Percentiles rank a stretch among this genome's conserved stretches.
Evolutionary conservation across 1,140 invertebrate genomes (phyloP).

Genomic region (Parasteatoda tepidariorum): DNA sequence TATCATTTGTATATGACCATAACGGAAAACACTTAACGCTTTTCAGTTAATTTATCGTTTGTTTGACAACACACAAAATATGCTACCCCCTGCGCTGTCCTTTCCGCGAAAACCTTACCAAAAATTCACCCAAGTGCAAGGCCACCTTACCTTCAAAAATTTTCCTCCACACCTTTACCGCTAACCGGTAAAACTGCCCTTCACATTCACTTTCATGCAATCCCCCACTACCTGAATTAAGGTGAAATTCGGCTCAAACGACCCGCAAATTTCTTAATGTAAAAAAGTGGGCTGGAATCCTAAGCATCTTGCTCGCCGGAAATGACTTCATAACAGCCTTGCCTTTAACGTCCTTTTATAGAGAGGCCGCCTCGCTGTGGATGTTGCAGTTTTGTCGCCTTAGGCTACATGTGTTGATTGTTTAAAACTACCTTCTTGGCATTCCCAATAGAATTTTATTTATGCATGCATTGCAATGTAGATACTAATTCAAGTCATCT

Average conservation of each 20-base stretch:
- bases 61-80: too few relatives aligned
- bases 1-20: background rate
- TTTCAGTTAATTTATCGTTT: too few relatives aligned
- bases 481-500: background rate
- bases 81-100: too few relatives aligned
- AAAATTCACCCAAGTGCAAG: background rate
- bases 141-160: background rate
- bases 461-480: background rate
- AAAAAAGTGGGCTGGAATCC: slow-evolving; percentile 6
- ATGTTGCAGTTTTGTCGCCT: background rate
- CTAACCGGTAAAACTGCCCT: background rate
- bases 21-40: background rate
- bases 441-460: background rate
- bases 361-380: background rate
- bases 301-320: slow-evolving; percentile 28
- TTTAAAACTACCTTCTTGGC: background rate
- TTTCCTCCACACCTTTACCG: background rate
- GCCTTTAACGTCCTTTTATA: slow-evolving; percentile 22
- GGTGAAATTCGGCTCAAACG: background rate
- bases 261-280: background rate
- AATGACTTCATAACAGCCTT: slow-evolving; percentile 43
- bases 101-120: too few relatives aligned
- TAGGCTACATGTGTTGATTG: too few relatives aligned
- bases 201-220: background rate
- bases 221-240: background rate